Evolutionary conservation across 2,113 vertebrate species (phyloP), one percentile per base, ranked within the genome.

Genomic region (Gobiocypris rarus): DNA sequence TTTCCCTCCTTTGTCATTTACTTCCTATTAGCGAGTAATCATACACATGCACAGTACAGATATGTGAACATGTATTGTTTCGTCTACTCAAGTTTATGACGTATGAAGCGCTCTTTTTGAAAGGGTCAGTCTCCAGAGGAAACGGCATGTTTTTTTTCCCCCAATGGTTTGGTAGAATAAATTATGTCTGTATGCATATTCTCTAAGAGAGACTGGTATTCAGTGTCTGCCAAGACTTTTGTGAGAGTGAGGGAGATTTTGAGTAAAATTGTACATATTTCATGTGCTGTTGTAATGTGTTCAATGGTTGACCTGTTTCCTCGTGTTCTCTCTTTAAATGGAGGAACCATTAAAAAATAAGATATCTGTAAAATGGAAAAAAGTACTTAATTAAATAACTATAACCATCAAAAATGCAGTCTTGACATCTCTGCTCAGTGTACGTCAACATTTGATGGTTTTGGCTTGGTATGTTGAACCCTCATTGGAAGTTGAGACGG

Each of bases 301-400:
- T 87, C 73, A 89, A 75, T 86, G 78, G 87, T 87, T 71, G 71
- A 75, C 61, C 73, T 84, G 85, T 89, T 75, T 85, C 81, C 75
- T 61, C 86, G 82, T 71, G 76, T 76, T 74, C 52, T 85, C 83
- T 58, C 65, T 83, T 83, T 6, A 54, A 86, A 75, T 59, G n/a
- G 74, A 83, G 78, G 73, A 83, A 22, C 69, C 76, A 79, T 91
- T 56, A n/a, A 85, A 80, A 87, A 90, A 86, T 85, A 86, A 88
- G 81, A 87, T 85, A 79, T 88, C 84, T 91, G 83, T 89, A 90
- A 81, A 77, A 75, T 38, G 43, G 75, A 81, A 85, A 75, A 86
- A 85, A 88, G 84, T 76, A 79, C 77, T 84, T 86, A 87, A 89
- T 86, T 89, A 89, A 89, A 89, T 87, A 73, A 86, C 71, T 87